Conservation (phyloP, 2,888 invertebrate genomes). For the Pseudanteris insignis region DNA sequence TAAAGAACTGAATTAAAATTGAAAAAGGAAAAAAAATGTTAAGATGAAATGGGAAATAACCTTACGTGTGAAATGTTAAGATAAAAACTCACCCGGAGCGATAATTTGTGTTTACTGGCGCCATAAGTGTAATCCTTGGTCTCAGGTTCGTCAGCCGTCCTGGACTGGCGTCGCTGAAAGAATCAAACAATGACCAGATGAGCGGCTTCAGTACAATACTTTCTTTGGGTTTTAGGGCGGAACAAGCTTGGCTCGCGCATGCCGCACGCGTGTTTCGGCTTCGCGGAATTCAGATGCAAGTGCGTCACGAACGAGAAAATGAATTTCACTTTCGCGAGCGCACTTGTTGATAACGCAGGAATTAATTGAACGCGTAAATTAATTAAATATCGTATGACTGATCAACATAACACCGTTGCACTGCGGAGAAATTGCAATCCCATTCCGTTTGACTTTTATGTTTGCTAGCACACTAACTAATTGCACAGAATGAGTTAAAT, state of each 20-base stretch:
- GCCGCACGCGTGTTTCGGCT: constrained; percentile 5
- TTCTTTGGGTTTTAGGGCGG: constrained; percentile 60
- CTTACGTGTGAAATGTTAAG: too few species aligned
- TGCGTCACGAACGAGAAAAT: constrained; percentile 44
- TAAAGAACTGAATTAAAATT: not conserved
- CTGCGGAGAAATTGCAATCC: constrained; percentile 14
- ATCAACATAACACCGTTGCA: not conserved
- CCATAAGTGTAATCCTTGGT: constrained; percentile 57
- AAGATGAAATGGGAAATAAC: too few species aligned
- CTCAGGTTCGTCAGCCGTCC: constrained; percentile 56
- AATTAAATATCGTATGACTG: constrained; percentile 20
- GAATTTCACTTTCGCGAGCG: constrained; percentile 38
- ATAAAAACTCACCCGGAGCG: constrained; percentile 56
- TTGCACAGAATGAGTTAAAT: too few species aligned
- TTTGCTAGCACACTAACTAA: too few species aligned
- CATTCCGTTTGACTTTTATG: too few species aligned
- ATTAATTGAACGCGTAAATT: constrained; percentile 19
- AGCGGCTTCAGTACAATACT: constrained; percentile 41
- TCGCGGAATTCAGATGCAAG: constrained; percentile 6
- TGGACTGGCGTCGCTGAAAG: constrained; percentile 57
- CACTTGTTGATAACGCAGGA: constrained; percentile 32
- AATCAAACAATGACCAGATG: constrained; percentile 28
- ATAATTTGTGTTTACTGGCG: constrained; percentile 60
- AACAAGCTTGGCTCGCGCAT: constrained; percentile 46
- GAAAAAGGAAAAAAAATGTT: not conserved